phyloP scores from a whole-genome alignment of 2,113 vertebrate genomes.

The Turnix velox region DNA sequence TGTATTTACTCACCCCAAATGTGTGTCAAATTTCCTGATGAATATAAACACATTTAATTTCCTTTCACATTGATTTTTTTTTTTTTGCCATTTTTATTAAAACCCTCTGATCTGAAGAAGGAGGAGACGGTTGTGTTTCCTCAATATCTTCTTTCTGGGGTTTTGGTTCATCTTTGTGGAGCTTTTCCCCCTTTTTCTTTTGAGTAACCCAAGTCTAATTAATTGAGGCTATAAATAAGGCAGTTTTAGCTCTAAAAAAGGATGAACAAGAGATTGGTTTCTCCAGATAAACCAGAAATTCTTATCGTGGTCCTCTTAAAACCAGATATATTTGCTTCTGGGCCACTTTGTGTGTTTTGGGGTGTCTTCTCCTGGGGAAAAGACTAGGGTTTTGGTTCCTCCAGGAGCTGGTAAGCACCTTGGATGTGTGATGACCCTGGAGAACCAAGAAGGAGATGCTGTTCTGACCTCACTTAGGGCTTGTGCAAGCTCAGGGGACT shows the following conservation, averaged over 20 bases:
- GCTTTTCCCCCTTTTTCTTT: not conserved
- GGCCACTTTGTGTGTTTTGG: not conserved
- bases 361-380: not conserved
- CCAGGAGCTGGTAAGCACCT: not conserved
- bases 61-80: slow-evolving; percentile 47
- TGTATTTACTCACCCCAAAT: slow-evolving; percentile 26
- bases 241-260: not conserved
- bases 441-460: too few relatives aligned
- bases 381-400: too few relatives aligned
- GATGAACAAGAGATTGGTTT: not conserved
- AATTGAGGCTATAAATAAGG: not conserved
- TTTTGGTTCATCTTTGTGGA: not conserved
- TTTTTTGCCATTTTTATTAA: slow-evolving; percentile 40
- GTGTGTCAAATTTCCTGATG: not conserved
- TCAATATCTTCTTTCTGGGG: not conserved
- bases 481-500: too few relatives aligned
- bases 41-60: slow-evolving; percentile 44
- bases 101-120: slow-evolving; percentile 6
- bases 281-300: not conserved
- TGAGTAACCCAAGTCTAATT: not conserved
- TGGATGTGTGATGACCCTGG: too few relatives aligned
- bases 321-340: not conserved
- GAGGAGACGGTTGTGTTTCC: not conserved
- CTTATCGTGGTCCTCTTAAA: not conserved
- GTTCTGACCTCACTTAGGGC: too few relatives aligned